A percentile compares a stretch with the other conserved stretches of the same genome.
Evolutionary conservation across 1,140 invertebrate genomes (phyloP).

Genomic region (Apis florea): DNA sequence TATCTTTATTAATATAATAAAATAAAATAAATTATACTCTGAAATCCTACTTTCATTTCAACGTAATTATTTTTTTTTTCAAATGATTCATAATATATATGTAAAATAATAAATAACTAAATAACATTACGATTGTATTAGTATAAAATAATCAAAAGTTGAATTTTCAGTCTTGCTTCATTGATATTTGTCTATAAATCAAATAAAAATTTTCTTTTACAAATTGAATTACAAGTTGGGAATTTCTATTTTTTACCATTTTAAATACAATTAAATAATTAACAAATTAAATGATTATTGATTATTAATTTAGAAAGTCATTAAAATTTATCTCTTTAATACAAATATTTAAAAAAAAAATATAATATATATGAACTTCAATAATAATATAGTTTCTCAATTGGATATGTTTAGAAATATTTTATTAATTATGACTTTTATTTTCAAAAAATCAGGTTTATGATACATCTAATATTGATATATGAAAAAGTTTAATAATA

Average conservation of each 20-base stretch:
- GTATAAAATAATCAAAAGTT: background rate
- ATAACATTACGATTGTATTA: background rate
- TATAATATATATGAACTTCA: background rate
- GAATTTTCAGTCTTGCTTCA: background rate
- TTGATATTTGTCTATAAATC: background rate
- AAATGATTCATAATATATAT: conserved; percentile 3
- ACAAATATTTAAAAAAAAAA: background rate
- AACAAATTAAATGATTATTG: background rate
- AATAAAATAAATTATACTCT: background rate
- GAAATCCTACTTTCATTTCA: background rate
- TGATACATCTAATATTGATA: too few relatives aligned
- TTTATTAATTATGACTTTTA: background rate
- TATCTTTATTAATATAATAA: background rate
- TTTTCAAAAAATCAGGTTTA: background rate
- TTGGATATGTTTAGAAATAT: background rate
- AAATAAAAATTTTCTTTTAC: background rate
- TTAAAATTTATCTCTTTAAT: too few relatives aligned
- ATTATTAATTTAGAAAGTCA: background rate
- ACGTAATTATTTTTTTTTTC: background rate
- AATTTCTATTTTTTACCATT: background rate
- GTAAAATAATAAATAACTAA: background rate
- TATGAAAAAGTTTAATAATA: background rate
- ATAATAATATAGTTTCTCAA: background rate
- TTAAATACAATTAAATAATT: background rate
- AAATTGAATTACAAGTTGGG: background rate